Percentiles rank a stretch among this genome's conserved stretches.
These are phyloP conservation scores for Pachyrhynchus sulphureomaculatus DNA, from an alignment of 1,140 invertebrate genomes.

Conservation along the genomic window DNA sequence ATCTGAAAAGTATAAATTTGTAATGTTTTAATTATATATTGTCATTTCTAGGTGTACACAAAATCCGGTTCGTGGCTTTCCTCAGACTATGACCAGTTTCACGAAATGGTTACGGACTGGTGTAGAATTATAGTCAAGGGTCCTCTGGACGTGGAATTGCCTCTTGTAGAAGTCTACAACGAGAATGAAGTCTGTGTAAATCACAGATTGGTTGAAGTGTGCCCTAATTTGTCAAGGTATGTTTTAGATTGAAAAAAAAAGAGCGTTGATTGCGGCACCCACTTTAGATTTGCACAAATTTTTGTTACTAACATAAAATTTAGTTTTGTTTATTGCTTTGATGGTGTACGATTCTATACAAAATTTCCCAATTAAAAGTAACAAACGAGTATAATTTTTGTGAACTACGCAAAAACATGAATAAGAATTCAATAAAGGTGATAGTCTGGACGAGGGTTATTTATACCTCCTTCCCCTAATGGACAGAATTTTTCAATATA, in stretches of 20 bases:
- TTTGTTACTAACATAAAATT: too few relatives aligned
- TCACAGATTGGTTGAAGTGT: slow-evolving; percentile 19
- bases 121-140: slow-evolving; percentile 25
- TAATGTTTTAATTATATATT: background rate
- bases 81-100: slow-evolving; percentile 31
- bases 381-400: too few relatives aligned
- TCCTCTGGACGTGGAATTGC: slow-evolving; percentile 25
- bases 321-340: too few relatives aligned
- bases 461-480: too few relatives aligned
- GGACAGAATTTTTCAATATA: too few relatives aligned
- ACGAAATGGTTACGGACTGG: slow-evolving; percentile 21
- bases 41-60: slow-evolving; percentile 17
- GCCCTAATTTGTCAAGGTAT: slow-evolving; percentile 29
- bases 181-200: slow-evolving; percentile 23
- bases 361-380: too few relatives aligned
- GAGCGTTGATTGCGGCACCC: background rate
- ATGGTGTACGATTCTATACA: too few relatives aligned
- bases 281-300: background rate
- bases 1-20: too few relatives aligned
- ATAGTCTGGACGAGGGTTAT: too few relatives aligned
- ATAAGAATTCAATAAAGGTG: too few relatives aligned
- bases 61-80: slow-evolving; percentile 24
- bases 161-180: slow-evolving; percentile 29
- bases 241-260: background rate
- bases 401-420: too few relatives aligned